Base-by-base conservation (phyloP, 2,888 invertebrate genomes). In the Synergus gifuensis region DNA sequence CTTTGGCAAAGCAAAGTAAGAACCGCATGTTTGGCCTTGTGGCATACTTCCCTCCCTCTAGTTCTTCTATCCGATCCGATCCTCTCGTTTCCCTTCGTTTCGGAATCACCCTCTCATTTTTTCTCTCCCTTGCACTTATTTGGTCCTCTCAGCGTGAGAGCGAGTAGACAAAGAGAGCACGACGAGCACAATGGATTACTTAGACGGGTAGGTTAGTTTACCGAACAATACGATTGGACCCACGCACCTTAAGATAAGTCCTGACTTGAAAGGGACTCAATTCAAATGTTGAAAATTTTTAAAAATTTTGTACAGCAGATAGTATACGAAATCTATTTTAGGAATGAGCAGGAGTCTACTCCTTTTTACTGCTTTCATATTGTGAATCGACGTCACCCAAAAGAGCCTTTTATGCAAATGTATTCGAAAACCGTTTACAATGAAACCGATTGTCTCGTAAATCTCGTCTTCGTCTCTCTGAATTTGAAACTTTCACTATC, bases 151-250 rank as follows among this genome's bases (percentile, higher is more conserved):
- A 87, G 88, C 88, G 89, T 88, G 88, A 90, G 91, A 89, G 86
- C 87, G 86, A 83, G 82, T 85, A 83, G 85, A 91, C 90, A 89
- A 90, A 89, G 87, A 90, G 88, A 89, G 86, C 86, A 86, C 84
- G 87, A 86, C 81, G 81, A 88, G 88, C 89, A 91, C 90, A 92
- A 91, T 92, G 89, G 90, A 88, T 89, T 88, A 89, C 88, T 91
- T 88, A 89, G 89, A 86, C 87, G 88, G 90, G 89, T 91, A 90
- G 91, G 90, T 91, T 91, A 91, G 90, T 89, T 91, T 90, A 88
- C 85, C 89, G 88, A 88, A 88, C 87, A 85, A 88, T 87, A 86
- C 86, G 86, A 86, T 83, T 83, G 87, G 86, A 85, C 87, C 88
- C 88, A 88, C 89, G 88, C 88, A 89, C 87, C 89, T 90, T 90